phyloP scores from a whole-genome alignment of 2,113 vertebrate genomes.

The Lipophrys pholis region DNA sequence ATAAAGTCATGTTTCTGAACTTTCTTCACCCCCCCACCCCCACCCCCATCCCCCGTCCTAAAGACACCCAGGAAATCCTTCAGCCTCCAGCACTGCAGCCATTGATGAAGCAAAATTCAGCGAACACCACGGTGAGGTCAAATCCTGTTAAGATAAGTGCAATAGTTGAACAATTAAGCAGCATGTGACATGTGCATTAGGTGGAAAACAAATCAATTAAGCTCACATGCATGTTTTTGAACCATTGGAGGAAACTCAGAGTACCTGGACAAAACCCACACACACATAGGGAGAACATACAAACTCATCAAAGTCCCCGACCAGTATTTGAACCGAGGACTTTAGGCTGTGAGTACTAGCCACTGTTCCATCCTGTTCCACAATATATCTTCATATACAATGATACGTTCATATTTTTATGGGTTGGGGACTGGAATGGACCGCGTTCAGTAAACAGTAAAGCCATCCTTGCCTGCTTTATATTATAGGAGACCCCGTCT shows the following conservation, averaged over 20 bases:
- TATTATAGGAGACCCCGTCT: background rate
- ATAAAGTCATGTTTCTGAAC: background rate
- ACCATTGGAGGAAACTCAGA: too few species aligned
- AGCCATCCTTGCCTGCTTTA: background rate
- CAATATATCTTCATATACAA: background rate
- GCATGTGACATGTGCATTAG: slow-evolving; percentile 15
- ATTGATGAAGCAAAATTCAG: slow-evolving; percentile 32
- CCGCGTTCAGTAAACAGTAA: background rate
- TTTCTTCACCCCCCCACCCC: slow-evolving; percentile 26
- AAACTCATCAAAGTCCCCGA: too few species aligned
- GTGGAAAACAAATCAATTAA: slow-evolving; percentile 9
- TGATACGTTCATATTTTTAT: background rate
- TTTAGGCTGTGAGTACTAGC: too few species aligned
- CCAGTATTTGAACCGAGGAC: too few species aligned
- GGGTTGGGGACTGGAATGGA: background rate
- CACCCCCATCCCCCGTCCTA: background rate
- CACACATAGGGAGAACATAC: too few species aligned
- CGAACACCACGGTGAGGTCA: slow-evolving; percentile 43
- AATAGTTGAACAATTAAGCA: slow-evolving; percentile 58
- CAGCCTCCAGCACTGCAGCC: slow-evolving; percentile 31
- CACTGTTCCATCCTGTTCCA: too few species aligned
- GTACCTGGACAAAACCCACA: too few species aligned
- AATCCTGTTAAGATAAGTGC: slow-evolving; percentile 58
- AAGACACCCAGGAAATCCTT: slow-evolving; percentile 47
- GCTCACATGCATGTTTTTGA: too few species aligned